These are phyloP conservation scores for Chondrilla cf. caribensis DNA, from an alignment of 37 sponge, comb jelly and placozoan genomes.

Conservation along the genomic window DNA sequence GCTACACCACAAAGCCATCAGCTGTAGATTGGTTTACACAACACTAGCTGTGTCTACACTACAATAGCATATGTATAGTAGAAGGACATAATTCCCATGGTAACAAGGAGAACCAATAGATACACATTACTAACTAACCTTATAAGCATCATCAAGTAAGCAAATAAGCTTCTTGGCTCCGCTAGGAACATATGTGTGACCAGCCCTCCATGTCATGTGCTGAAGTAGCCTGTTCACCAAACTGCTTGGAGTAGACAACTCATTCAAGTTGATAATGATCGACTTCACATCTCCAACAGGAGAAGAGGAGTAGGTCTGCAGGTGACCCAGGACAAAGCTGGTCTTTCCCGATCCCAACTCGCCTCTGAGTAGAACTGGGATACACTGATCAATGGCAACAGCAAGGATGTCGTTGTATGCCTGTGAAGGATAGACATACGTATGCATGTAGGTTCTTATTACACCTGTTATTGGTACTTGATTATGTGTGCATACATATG, in stretches of 20 bases:
- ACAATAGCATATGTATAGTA: no score
- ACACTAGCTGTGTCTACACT: no score
- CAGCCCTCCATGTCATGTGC: constrained; percentile 73
- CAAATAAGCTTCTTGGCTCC: constrained; percentile 50
- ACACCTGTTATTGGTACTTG: no score
- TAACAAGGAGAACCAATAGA: no score
- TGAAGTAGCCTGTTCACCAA: constrained; percentile 44
- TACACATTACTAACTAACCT: constrained; percentile 13
- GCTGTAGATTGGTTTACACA: no score
- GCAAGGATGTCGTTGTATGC: neutral
- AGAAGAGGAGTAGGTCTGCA: neutral
- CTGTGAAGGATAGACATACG: no score
- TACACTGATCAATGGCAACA: neutral
- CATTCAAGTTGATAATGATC: constrained; percentile 33
- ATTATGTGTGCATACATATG: no score
- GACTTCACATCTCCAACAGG: neutral
- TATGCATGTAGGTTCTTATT: no score
- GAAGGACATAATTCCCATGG: no score
- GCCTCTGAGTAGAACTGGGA: constrained; percentile 56
- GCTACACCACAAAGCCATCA: neutral
- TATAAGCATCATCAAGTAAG: constrained; percentile 71
- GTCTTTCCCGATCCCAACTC: constrained; percentile 66
- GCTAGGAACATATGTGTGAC: constrained; percentile 59
- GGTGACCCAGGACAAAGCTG: constrained; percentile 9
- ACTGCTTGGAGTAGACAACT: neutral